Conservation (phyloP, 2,797 vertebrate genomes). For the Hemibagrus guttatus region DNA sequence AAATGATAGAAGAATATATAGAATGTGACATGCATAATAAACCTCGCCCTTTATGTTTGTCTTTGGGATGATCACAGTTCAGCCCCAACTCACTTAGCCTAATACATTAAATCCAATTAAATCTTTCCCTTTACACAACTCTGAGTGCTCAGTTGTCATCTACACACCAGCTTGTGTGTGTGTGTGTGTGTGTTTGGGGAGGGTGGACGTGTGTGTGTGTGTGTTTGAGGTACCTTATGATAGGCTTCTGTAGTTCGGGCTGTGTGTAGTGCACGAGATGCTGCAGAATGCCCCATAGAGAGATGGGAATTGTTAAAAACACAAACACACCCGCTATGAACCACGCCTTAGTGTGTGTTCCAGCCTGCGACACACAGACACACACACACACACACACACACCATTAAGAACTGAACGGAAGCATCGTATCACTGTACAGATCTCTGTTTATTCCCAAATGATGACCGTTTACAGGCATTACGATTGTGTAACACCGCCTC, state of each 20-base stretch:
- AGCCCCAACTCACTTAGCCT: background rate
- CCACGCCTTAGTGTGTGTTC: slow-evolving; percentile 83
- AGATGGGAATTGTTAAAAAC: slow-evolving; percentile 95
- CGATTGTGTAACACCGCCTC: background rate
- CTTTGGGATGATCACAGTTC: background rate
- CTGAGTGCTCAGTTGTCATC: background rate
- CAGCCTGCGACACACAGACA: slow-evolving; percentile 36
- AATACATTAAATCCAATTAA: background rate
- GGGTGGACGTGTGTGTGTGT: background rate
- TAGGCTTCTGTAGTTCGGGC: slow-evolving; percentile 96
- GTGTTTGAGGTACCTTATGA: slow-evolving; percentile 85
- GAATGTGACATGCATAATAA: background rate
- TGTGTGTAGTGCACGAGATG: slow-evolving; percentile 98
- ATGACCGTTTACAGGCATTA: background rate
- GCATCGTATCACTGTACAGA: background rate
- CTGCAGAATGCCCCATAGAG: slow-evolving; percentile 95
- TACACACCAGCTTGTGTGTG: background rate
- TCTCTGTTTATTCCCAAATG: background rate
- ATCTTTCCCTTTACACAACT: background rate
- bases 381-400: slow-evolving; percentile 15
- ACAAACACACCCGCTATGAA: slow-evolving; percentile 98
- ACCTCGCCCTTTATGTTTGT: background rate
- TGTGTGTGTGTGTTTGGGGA: background rate
- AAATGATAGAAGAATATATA: background rate
- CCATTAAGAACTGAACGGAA: background rate